These are phyloP conservation scores for Glaucidium brasilianum DNA, from an alignment of 2,113 vertebrate genomes.

Conservation along the genomic window DNA sequence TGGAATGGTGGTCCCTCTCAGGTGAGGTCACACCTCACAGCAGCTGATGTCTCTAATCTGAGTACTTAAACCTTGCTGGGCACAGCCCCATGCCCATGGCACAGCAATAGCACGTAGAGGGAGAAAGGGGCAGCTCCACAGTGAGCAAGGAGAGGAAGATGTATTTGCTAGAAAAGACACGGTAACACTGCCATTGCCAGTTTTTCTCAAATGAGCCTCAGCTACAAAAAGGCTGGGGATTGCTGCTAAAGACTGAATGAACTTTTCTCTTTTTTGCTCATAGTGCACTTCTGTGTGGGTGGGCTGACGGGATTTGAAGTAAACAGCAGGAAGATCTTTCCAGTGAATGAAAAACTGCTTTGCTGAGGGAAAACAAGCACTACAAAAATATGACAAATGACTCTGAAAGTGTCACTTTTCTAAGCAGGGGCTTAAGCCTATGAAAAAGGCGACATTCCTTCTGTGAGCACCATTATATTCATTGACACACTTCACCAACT, in stretches of 20 bases:
- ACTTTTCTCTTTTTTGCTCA: not conserved
- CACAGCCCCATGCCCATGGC: rapidly evolving
- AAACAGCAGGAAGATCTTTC: slow-evolving; percentile 18
- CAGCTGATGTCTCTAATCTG: not conserved
- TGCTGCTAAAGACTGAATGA: not conserved
- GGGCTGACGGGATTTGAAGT: not conserved
- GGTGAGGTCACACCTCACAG: not conserved
- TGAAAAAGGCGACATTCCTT: not conserved
- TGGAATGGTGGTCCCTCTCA: not conserved
- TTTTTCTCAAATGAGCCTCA: not conserved
- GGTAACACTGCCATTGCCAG: not conserved
- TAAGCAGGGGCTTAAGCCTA: not conserved
- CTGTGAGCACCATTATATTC: not conserved
- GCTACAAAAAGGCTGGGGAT: not conserved
- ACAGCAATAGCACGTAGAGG: not conserved
- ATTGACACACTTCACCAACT: not conserved
- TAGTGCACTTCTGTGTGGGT: not conserved
- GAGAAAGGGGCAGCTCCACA: not conserved
- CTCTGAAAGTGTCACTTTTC: not conserved
- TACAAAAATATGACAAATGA: not conserved
- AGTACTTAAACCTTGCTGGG: not conserved
- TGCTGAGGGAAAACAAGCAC: not conserved
- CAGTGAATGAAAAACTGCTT: slow-evolving; percentile 7
- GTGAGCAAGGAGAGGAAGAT: not conserved
- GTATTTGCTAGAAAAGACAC: rapidly evolving